Evolutionary conservation across 2,797 vertebrate species (phyloP).

Genomic region (Myotis findleyi): DNA sequence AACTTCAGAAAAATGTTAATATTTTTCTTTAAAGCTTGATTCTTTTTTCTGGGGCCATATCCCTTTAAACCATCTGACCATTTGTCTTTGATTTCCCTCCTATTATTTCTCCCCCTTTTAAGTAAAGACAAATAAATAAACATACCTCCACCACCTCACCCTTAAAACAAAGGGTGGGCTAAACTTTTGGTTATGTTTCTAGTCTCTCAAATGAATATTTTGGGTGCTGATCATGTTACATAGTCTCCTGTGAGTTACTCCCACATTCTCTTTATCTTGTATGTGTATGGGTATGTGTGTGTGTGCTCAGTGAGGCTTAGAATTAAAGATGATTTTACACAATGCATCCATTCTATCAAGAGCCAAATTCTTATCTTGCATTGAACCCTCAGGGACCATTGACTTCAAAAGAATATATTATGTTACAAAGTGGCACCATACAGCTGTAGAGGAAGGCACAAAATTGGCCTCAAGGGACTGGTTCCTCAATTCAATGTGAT

Average conservation of each 20-base stretch:
- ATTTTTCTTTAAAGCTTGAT: not conserved
- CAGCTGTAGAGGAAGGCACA: conserved; percentile 77
- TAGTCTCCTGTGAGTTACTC: conserved; percentile 39
- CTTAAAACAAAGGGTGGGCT: not conserved
- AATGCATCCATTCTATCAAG: conserved; percentile 67
- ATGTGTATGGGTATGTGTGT: conserved; percentile 31
- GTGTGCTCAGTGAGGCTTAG: conserved; percentile 61
- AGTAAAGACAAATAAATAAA: conserved; percentile 10
- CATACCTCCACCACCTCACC: not conserved
- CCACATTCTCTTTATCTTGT: conserved; percentile 21
- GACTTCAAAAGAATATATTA: conserved; percentile 84
- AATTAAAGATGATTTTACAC: conserved; percentile 75
- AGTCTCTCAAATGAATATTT: conserved; percentile 48
- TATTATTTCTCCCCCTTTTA: not conserved
- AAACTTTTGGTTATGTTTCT: conserved; percentile 40
- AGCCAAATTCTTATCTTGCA: conserved; percentile 79
- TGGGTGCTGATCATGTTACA: conserved; percentile 40
- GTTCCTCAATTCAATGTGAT: conserved; percentile 72
- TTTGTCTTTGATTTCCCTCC: conserved; percentile 32
- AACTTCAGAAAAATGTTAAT: conserved; percentile 29
- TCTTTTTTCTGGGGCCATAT: not conserved
- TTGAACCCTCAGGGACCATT: conserved; percentile 82
- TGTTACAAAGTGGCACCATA: conserved; percentile 77
- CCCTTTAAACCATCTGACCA: not conserved
- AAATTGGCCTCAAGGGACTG: conserved; percentile 77